Evolutionary conservation across 64 coral and sea anemone genomes (phyloP).

Genomic region (Stichodactyla mertensii): DNA sequence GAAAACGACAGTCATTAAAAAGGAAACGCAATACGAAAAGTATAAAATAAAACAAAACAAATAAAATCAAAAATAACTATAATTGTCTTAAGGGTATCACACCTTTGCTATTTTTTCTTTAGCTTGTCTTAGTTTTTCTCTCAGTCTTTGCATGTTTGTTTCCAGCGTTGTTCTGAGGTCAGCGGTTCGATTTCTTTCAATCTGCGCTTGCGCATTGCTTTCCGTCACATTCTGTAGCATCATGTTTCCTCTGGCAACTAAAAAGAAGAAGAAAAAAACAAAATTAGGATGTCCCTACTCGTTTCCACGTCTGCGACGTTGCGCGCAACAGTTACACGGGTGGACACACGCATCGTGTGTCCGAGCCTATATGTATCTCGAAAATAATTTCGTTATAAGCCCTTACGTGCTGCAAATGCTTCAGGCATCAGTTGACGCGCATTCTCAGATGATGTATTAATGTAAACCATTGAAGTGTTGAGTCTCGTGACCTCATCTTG

Average conservation of each 20-base stretch:
- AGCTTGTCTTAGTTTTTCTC: conserved; percentile 58
- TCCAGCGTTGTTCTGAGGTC: conserved; percentile 34
- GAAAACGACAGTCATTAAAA: neutral
- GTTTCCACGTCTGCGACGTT: too few relatives aligned
- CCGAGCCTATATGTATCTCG: too few relatives aligned
- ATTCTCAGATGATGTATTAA: conserved; percentile 51
- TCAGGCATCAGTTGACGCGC: conserved; percentile 22
- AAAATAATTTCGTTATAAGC: neutral
- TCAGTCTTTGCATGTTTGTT: conserved; percentile 54
- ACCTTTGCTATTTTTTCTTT: conserved; percentile 92
- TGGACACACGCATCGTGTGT: too few relatives aligned
- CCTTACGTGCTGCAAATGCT: conserved; percentile 35
- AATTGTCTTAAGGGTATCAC: neutral
- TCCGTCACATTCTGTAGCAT: conserved; percentile 48
- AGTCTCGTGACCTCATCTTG: conserved; percentile 44
- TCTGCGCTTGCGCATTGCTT: conserved; percentile 28
- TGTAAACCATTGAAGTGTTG: conserved; percentile 35
- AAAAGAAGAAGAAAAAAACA: neutral
- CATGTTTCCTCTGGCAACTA: conserved; percentile 50
- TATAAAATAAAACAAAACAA: neutral
- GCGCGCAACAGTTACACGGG: too few relatives aligned
- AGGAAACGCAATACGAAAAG: too few relatives aligned
- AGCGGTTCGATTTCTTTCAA: conserved; percentile 47
- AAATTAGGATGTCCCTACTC: neutral
- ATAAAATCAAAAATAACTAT: neutral